Percentiles rank a stretch among this genome's conserved stretches.
Conservation (phyloP, 2,797 vertebrate species). For the Malacoctenus gilli region DNA sequence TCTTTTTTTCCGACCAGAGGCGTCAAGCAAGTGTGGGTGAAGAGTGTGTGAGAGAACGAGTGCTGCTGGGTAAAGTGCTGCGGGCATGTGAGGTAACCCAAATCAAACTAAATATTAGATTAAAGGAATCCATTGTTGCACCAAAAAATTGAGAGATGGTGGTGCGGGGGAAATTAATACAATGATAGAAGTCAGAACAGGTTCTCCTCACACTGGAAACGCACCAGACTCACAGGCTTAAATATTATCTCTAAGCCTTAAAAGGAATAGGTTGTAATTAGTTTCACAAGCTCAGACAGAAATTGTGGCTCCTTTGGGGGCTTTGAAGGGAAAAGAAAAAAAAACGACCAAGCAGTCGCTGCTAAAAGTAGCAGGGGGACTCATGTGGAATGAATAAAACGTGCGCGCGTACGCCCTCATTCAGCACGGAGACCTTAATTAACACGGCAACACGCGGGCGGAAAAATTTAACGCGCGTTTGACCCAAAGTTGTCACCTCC, state of each 20-base stretch:
- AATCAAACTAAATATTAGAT: conserved; percentile 28
- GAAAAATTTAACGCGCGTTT: conserved; percentile 53
- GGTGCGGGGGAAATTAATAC: conserved; percentile 25
- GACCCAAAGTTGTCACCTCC: conserved; percentile 49
- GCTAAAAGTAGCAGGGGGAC: conserved; percentile 29
- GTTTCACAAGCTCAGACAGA: conserved; percentile 37
- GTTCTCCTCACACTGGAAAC: conserved; percentile 24
- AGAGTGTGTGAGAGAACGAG: conserved; percentile 48
- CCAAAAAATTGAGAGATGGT: conserved; percentile 16
- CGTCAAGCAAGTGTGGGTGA: conserved; percentile 54
- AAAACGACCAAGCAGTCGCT: conserved; percentile 7
- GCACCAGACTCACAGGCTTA: conserved; percentile 22
- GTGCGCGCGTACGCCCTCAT: conserved; percentile 7
- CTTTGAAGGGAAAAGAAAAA: conserved; percentile 16
- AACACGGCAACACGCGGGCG: conserved; percentile 44
- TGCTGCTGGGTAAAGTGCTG: conserved; percentile 42
- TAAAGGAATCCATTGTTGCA: conserved; percentile 5
- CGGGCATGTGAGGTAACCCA: conserved; percentile 46
- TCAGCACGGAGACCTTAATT: conserved; percentile 46
- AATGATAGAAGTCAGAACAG: conserved; percentile 8
- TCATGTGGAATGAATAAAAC: conserved; percentile 16
- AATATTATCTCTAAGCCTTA: conserved; percentile 25
- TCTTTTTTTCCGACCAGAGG: conserved; percentile 16
- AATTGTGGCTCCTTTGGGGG: conserved; percentile 28
- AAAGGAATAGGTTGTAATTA: conserved; percentile 43